Conservation (phyloP, 2,113 vertebrate genomes). For the Pachycephala philippinensis region DNA sequence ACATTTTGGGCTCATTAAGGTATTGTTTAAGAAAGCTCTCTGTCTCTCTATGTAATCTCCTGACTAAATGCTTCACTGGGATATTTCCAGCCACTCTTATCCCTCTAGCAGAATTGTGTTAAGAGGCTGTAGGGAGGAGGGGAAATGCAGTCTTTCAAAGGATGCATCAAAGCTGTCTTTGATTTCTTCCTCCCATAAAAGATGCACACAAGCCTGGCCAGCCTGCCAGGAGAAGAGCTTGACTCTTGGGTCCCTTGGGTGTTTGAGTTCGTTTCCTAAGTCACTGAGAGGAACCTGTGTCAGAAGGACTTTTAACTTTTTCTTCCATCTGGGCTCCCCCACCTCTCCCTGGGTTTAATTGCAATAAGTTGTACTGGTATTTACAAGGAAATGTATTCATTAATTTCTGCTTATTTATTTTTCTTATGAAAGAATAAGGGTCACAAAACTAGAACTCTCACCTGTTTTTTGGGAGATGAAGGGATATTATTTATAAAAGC, state of each 20-base stretch:
- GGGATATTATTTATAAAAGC: not conserved
- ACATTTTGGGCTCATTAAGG: not conserved
- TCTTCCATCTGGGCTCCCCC: not conserved
- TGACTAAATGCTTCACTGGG: not conserved
- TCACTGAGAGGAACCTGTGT: not conserved
- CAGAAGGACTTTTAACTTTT: not conserved
- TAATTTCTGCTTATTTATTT: not conserved
- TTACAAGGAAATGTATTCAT: not conserved
- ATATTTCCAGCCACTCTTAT: not conserved
- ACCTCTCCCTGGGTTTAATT: not conserved
- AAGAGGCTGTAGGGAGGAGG: not conserved
- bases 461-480: not conserved
- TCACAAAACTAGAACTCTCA: not conserved
- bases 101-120: not conserved
- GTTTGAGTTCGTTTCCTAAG: not conserved
- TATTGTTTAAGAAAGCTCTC: not conserved
- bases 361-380: not conserved
- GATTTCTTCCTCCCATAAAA: not conserved
- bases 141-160: not conserved
- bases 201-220: not conserved
- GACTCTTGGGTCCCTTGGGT: not conserved
- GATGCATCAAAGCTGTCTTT: not conserved
- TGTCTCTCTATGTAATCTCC: not conserved
- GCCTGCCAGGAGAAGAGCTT: not conserved
- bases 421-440: not conserved